Conservation (phyloP, 2,888 invertebrate species). For the Apoda limacodes region DNA sequence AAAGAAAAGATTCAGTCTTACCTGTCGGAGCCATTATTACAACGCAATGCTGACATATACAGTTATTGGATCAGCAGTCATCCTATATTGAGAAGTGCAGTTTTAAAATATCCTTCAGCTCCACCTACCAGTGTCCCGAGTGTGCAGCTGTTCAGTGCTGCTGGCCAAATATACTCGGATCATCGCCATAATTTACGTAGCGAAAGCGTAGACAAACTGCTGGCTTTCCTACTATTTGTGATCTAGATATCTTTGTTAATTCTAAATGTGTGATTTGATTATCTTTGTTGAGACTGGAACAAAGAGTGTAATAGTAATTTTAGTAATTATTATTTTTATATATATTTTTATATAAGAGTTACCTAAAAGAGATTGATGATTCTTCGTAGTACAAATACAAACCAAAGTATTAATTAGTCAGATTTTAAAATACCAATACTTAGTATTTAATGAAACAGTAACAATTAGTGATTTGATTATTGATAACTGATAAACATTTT, state of each 20-base stretch:
- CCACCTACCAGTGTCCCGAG: slow-evolving; percentile 20
- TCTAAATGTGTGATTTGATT: slow-evolving; percentile 1
- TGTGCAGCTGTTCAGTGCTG: slow-evolving; percentile 20
- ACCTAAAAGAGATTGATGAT: slow-evolving; percentile 2
- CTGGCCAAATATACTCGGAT: slow-evolving; percentile 19
- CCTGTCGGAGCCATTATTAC: too few species aligned
- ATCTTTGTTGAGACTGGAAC: slow-evolving; percentile 1
- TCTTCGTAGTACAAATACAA: slow-evolving; percentile 3
- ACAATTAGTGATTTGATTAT: slow-evolving; percentile 1
- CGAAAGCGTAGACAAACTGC: slow-evolving; percentile 17
- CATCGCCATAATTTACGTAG: slow-evolving; percentile 14
- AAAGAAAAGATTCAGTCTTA: slow-evolving; percentile 12
- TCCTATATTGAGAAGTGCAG: slow-evolving; percentile 11
- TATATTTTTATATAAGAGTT: slow-evolving; percentile 2
- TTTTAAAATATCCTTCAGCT: slow-evolving; percentile 16
- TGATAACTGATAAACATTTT: too few species aligned
- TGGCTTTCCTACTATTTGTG: slow-evolving; percentile 9
- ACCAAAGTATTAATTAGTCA: slow-evolving; percentile 1
- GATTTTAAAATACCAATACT: slow-evolving; percentile 2
- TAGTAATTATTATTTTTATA: too few species aligned
- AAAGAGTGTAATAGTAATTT: slow-evolving; percentile 1
- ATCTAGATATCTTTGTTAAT: slow-evolving; percentile 2
- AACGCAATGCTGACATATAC: slow-evolving; percentile 13
- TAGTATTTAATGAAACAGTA: slow-evolving; percentile 5
- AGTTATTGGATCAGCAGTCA: slow-evolving; percentile 10